A percentile compares a stretch with the other conserved stretches of the same genome.
These are phyloP conservation scores for Lethocerus indicus DNA, from an alignment of 1,140 invertebrate species.

Conservation along the genomic window DNA sequence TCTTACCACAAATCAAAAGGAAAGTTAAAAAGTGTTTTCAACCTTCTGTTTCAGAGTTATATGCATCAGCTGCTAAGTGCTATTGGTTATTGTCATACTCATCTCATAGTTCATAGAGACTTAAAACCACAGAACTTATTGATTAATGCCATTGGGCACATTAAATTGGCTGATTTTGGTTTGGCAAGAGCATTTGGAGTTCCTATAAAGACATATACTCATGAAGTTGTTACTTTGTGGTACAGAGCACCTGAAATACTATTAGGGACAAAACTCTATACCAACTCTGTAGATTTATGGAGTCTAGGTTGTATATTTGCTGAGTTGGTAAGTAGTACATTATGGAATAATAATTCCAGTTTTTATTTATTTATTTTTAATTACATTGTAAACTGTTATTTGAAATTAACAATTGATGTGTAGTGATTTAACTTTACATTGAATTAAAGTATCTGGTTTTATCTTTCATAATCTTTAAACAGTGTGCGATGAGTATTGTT, in stretches of 20 bases:
- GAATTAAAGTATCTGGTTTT: too few relatives aligned
- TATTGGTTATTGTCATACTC: constrained; percentile 80
- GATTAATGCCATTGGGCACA: constrained; percentile 56
- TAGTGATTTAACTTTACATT: too few relatives aligned
- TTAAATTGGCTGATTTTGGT: constrained; percentile 86
- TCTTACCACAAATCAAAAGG: too few relatives aligned
- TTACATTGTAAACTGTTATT: too few relatives aligned
- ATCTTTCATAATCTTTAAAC: too few relatives aligned
- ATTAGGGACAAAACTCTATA: constrained; percentile 77
- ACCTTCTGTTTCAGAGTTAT: constrained; percentile 45
- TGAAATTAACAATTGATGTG: too few relatives aligned
- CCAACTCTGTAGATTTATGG: constrained; percentile 85
- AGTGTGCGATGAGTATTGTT: too few relatives aligned
- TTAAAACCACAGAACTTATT: constrained; percentile 85
- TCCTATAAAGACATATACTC: constrained; percentile 71
- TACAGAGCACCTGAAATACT: constrained; percentile 92
- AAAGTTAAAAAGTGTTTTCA: background rate
- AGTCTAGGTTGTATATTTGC: constrained; percentile 89
- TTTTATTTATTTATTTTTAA: too few relatives aligned
- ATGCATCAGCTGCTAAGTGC: constrained; percentile 80
- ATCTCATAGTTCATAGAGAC: constrained; percentile 74
- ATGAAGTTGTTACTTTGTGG: constrained; percentile 94
- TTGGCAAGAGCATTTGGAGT: constrained; percentile 67
- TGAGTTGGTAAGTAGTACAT: constrained; percentile 82
- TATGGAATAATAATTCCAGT: too few relatives aligned